Conservation (phyloP, 2,797 vertebrate genomes). For the Acanthopagrus latus region DNA sequence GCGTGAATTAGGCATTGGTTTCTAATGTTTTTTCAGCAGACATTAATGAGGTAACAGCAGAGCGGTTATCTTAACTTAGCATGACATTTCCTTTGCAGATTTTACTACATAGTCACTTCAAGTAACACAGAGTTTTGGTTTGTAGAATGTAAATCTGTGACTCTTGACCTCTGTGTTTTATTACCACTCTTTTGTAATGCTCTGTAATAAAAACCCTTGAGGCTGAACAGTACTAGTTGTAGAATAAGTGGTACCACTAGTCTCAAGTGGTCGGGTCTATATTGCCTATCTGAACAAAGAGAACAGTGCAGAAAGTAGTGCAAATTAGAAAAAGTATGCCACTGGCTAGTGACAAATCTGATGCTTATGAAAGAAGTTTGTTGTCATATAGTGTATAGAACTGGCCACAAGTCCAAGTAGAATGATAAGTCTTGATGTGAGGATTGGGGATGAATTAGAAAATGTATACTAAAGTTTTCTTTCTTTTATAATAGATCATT, state of each 20-base stretch:
- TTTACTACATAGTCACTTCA: slow-evolving; percentile 1
- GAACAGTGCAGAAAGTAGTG: neutral
- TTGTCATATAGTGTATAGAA: neutral
- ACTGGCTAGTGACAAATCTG: neutral
- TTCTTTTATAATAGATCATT: no score
- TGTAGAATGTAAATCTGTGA: neutral
- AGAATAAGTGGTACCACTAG: slow-evolving; percentile 25
- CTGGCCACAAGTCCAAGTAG: neutral
- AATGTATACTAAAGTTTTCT: neutral
- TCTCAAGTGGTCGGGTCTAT: slow-evolving; percentile 17
- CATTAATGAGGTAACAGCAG: neutral
- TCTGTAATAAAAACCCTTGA: slow-evolving; percentile 13
- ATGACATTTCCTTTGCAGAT: slow-evolving; percentile 6
- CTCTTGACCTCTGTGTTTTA: slow-evolving; percentile 10
- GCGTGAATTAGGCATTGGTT: neutral
- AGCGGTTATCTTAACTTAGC: neutral
- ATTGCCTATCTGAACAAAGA: neutral
- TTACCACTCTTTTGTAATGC: neutral
- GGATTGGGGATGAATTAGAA: neutral
- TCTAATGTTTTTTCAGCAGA: neutral
- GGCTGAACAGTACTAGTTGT: slow-evolving; percentile 12
- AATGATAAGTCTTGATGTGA: neutral
- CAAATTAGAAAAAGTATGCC: neutral
- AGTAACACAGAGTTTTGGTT: neutral
- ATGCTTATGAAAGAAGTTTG: slow-evolving; percentile 2